A percentile compares a stretch with the other conserved stretches of the same genome.
These are phyloP conservation scores for Psix sp. DNA, from an alignment of 1,140 invertebrate genomes.

Conservation along the genomic window DNA sequence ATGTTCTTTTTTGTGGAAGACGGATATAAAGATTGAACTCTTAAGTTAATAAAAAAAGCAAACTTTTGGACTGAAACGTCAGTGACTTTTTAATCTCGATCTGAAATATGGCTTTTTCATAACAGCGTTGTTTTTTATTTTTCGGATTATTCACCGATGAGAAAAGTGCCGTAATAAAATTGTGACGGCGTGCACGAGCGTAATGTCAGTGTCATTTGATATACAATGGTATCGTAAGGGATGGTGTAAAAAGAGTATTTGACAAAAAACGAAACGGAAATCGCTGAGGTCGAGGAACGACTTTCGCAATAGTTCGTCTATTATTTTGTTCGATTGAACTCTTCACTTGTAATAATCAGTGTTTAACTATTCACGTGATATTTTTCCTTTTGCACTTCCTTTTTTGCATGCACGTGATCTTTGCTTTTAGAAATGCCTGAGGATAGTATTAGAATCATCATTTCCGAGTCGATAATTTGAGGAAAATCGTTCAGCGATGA, in stretches of 20 bases:
- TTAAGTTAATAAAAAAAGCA: too few relatives aligned
- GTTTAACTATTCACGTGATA: too few relatives aligned
- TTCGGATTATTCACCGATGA: constrained; percentile 26
- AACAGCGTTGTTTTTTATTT: constrained; percentile 15
- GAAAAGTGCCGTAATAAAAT: constrained; percentile 38
- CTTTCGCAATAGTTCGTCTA: constrained; percentile 48
- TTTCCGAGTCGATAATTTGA: too few relatives aligned
- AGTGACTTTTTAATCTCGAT: too few relatives aligned
- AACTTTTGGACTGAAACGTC: too few relatives aligned
- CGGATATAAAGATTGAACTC: too few relatives aligned
- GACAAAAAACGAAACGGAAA: constrained; percentile 52
- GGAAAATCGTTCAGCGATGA: constrained; percentile 14
- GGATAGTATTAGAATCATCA: too few relatives aligned
- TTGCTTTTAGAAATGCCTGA: too few relatives aligned
- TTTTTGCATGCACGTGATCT: too few relatives aligned
- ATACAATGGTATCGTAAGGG: constrained; percentile 34
- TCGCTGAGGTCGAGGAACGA: constrained; percentile 43
- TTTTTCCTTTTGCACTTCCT: too few relatives aligned
- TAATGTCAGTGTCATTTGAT: constrained; percentile 46
- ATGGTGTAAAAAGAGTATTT: constrained; percentile 37
- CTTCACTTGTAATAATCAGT: too few relatives aligned
- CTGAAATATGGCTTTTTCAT: constrained; percentile 34
- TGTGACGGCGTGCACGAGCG: constrained; percentile 42
- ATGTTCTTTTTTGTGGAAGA: too few relatives aligned
- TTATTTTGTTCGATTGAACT: constrained; percentile 37